These are phyloP conservation scores for Trachymyrmex cornetzi DNA, from an alignment of 1,140 invertebrate genomes.

Conservation along the genomic window DNA sequence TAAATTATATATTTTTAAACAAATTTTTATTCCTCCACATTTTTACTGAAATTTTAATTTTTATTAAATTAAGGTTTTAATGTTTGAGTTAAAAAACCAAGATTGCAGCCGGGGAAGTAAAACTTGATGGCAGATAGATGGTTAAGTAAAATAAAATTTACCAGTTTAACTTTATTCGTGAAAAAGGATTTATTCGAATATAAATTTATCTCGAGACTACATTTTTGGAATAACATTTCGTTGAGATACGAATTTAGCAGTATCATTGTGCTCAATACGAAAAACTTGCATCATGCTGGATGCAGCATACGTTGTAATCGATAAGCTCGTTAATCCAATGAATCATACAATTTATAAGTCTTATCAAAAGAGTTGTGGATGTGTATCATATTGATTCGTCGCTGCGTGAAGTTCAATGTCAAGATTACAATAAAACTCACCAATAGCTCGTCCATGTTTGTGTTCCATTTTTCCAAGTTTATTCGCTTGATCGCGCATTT, in stretches of 20 bases:
- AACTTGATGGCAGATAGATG: no score
- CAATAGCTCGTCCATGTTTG: slow-evolving; percentile 98
- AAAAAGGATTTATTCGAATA: not conserved
- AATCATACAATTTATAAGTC: slow-evolving; percentile 37
- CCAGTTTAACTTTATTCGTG: not conserved
- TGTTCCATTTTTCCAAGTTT: slow-evolving; percentile 99
- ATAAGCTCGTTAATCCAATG: slow-evolving; percentile 53
- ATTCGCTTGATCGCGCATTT: slow-evolving; percentile 99
- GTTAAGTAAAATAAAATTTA: not conserved
- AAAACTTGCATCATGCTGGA: slow-evolving; percentile 20
- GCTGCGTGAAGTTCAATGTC: slow-evolving; percentile 12
- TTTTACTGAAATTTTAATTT: no score
- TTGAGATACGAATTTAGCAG: not conserved
- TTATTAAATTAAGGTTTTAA: no score
- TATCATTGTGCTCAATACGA: not conserved
- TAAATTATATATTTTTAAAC: no score
- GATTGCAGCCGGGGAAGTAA: no score
- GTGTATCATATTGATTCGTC: slow-evolving; percentile 16
- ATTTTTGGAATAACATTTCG: not conserved
- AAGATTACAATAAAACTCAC: slow-evolving; percentile 83
- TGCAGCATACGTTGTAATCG: slow-evolving; percentile 11
- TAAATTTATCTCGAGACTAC: not conserved
- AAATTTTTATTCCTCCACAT: no score
- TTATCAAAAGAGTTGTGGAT: slow-evolving; percentile 9
- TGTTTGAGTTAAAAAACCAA: no score